Percentiles rank a stretch among this genome's conserved stretches.
phyloP scores from a whole-genome alignment of 2,113 vertebrate genomes.

The Leuciscus idus region DNA sequence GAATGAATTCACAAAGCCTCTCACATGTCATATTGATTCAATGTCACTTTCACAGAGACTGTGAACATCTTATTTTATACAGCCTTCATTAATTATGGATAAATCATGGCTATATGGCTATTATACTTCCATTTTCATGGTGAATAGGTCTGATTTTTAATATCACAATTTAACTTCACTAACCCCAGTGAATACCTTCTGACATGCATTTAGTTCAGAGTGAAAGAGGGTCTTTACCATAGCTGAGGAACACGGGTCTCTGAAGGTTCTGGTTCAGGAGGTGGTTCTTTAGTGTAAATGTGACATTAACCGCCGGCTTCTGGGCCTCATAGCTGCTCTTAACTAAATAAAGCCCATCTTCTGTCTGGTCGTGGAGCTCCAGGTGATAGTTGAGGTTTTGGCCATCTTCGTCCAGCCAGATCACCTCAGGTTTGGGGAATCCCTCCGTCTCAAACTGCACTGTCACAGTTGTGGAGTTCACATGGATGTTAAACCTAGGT shows the following conservation, averaged over 20 bases:
- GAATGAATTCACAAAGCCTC: background rate
- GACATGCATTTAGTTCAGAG: background rate
- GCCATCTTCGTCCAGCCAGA: conserved; percentile 43
- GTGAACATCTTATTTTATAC: background rate
- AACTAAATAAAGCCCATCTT: no score
- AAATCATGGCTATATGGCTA: background rate
- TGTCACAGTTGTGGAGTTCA: background rate
- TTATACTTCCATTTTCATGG: background rate
- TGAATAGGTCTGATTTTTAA: background rate
- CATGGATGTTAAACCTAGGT: conserved; percentile 52
- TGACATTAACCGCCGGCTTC: no score
- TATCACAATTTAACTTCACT: background rate
- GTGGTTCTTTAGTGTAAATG: no score
- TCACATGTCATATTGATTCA: no score
- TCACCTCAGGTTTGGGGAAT: conserved; percentile 59
- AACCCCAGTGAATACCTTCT: background rate
- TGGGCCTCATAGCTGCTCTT: no score
- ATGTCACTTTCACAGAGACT: background rate
- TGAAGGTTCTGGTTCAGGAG: conserved; percentile 56
- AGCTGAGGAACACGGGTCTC: conserved; percentile 40
- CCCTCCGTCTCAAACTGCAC: conserved; percentile 56
- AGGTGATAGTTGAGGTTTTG: conserved; percentile 36
- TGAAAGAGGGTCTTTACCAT: conserved; percentile 44
- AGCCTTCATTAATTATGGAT: background rate
- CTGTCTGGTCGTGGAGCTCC: conserved; percentile 27